A percentile compares a stretch with the other conserved stretches of the same genome.
Conservation (phyloP, 2,888 invertebrate genomes). For the Mesorhabditis spiculigera region DNA sequence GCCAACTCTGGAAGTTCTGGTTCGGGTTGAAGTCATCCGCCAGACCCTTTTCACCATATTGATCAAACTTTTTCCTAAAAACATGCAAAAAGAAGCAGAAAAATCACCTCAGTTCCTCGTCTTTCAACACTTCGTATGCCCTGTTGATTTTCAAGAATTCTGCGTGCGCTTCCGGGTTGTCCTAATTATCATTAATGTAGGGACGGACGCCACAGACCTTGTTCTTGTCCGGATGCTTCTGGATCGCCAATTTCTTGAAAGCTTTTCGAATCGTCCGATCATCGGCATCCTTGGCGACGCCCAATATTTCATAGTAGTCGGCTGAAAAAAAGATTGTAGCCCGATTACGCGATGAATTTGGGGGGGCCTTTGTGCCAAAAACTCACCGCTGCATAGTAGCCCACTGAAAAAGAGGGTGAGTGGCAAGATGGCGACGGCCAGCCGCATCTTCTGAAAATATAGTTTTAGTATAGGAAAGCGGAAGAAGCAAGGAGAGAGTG, state of each 20-base stretch:
- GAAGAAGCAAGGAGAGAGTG: too few relatives aligned
- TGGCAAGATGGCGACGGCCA: too few relatives aligned
- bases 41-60: conserved; percentile 72
- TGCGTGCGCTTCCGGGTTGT: conserved; percentile 72
- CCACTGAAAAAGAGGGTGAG: too few relatives aligned
- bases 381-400: too few relatives aligned
- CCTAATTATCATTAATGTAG: conserved; percentile 62
- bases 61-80: conserved; percentile 35
- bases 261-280: conserved; percentile 73
- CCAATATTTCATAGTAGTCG: conserved; percentile 72
- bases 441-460: too few relatives aligned
- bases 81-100: conserved; percentile 62
- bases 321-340: neutral
- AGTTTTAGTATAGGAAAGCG: too few relatives aligned
- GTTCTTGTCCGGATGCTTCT: conserved; percentile 75
- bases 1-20: conserved; percentile 75
- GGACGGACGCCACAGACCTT: conserved; percentile 51
- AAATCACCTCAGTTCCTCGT: conserved; percentile 74
- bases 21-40: conserved; percentile 64
- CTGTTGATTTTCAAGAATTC: conserved; percentile 76
- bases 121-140: conserved; percentile 82
- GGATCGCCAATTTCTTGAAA: conserved; percentile 75
- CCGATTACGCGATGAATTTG: too few relatives aligned
- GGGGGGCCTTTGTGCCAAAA: too few relatives aligned
- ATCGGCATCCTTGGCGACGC: conserved; percentile 69